Evolutionary conservation across 2,888 invertebrate species (phyloP).

Genomic region (Allolobophora icterica): DNA sequence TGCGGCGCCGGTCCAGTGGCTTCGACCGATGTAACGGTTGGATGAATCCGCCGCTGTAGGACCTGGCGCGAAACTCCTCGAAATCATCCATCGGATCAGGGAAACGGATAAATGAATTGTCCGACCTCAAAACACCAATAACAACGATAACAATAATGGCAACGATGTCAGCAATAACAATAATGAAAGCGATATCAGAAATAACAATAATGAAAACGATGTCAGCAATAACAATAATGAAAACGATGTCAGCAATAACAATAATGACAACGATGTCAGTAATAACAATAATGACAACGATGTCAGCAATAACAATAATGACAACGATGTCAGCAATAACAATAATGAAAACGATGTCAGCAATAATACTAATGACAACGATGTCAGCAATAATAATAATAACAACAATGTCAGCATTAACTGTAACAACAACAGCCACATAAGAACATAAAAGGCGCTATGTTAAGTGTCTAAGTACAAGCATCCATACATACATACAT

Average conservation of each 20-base stretch:
- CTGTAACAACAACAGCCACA: too few relatives aligned
- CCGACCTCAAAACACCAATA: neutral
- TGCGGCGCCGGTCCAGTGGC: neutral
- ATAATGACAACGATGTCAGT: too few relatives aligned
- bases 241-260: too few relatives aligned
- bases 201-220: too few relatives aligned
- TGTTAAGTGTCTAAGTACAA: too few relatives aligned
- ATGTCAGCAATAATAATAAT: neutral
- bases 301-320: too few relatives aligned
- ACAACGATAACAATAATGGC: neutral
- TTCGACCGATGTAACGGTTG: neutral
- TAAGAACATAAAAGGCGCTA: too few relatives aligned
- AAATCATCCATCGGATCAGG: neutral
- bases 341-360: neutral
- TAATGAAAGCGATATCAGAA: neutral
- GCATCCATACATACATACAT: neutral
- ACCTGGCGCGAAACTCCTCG: conserved; percentile 28
- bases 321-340: too few relatives aligned
- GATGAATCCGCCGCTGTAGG: conserved; percentile 33
- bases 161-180: neutral
- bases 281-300: neutral
- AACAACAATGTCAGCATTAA: neutral
- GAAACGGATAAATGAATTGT: neutral
- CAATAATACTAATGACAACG: neutral
- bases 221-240: too few relatives aligned